These are phyloP conservation scores for Nomada fabriciana DNA, from an alignment of 2,888 invertebrate genomes.

Conservation along the genomic window DNA sequence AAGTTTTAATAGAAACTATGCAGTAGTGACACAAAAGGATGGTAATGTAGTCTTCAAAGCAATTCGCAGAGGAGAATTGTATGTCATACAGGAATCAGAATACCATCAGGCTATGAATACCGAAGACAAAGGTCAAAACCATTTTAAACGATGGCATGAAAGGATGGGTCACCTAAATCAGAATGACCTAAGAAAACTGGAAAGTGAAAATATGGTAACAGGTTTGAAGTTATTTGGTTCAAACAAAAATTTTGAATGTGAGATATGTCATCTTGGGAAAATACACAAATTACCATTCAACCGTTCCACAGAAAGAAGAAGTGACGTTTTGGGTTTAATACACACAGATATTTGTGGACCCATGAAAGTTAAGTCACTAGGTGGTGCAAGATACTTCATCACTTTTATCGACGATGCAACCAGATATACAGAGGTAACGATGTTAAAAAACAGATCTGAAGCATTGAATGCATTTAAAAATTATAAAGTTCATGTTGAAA, in stretches of 20 bases:
- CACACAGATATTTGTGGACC: conserved; percentile 27
- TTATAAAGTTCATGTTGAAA: conserved; percentile 3
- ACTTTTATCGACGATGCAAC: conserved; percentile 21
- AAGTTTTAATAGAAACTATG: conserved; percentile 14
- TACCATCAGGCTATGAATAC: conserved; percentile 10
- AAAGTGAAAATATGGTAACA: conserved; percentile 13
- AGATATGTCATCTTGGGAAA: conserved; percentile 11
- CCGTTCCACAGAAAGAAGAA: not conserved
- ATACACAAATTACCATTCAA: conserved; percentile 18
- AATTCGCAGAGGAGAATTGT: not conserved
- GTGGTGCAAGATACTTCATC: conserved; percentile 26
- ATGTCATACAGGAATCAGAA: not conserved
- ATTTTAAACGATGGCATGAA: conserved; percentile 12
- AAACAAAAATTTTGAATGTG: conserved; percentile 4
- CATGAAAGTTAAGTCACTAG: conserved; percentile 6
- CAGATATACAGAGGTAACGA: conserved; percentile 5
- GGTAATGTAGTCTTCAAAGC: conserved; percentile 5
- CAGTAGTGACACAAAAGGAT: conserved; percentile 6
- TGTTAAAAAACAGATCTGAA: conserved; percentile 2
- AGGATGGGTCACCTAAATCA: conserved; percentile 4
- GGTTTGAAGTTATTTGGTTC: conserved; percentile 3
- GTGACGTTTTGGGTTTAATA: not conserved
- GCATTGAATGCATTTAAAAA: conserved; percentile 11
- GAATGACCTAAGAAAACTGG: conserved; percentile 11
- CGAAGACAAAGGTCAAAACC: conserved; percentile 5